Conservation (phyloP, 2,888 invertebrate species). For the Agrotis exclamationis region DNA sequence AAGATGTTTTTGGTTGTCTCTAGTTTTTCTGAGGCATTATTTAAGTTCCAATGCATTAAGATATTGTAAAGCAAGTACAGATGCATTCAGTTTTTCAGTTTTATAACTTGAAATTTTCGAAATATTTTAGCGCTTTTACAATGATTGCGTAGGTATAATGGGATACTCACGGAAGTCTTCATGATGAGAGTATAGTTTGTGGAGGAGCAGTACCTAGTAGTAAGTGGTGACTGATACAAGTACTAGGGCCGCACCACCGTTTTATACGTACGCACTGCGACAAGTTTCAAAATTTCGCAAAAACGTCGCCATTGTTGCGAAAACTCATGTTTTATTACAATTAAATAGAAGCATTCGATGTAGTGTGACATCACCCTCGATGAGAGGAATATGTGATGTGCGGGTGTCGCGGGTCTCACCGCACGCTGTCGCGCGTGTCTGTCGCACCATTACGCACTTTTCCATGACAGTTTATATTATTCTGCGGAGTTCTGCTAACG, state of each 20-base stretch:
- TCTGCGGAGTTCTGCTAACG: background rate
- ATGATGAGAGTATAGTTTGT: constrained; percentile 58
- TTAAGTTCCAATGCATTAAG: background rate
- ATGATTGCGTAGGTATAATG: background rate
- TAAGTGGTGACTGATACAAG: constrained; percentile 24
- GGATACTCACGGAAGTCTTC: constrained; percentile 74
- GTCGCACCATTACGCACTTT: background rate
- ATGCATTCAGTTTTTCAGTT: background rate
- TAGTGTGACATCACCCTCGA: constrained; percentile 47
- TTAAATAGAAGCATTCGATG: constrained; percentile 47
- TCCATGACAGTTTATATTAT: constrained; percentile 1
- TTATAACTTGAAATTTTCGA: background rate
- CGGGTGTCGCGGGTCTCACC: constrained; percentile 2
- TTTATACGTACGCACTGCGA: constrained; percentile 55
- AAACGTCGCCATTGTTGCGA: constrained; percentile 57
- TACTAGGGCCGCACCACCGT: constrained; percentile 12
- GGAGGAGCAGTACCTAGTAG: constrained; percentile 21
- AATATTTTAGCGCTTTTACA: background rate
- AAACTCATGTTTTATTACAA: constrained; percentile 65
- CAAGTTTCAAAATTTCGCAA: constrained; percentile 61
- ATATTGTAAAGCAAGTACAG: background rate
- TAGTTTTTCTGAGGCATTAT: background rate
- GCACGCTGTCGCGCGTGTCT: background rate
- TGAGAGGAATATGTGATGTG: constrained; percentile 35
- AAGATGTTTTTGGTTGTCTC: background rate